phyloP scores from a whole-genome alignment of 2,113 vertebrate species.

The Lophotis ruficrista region DNA sequence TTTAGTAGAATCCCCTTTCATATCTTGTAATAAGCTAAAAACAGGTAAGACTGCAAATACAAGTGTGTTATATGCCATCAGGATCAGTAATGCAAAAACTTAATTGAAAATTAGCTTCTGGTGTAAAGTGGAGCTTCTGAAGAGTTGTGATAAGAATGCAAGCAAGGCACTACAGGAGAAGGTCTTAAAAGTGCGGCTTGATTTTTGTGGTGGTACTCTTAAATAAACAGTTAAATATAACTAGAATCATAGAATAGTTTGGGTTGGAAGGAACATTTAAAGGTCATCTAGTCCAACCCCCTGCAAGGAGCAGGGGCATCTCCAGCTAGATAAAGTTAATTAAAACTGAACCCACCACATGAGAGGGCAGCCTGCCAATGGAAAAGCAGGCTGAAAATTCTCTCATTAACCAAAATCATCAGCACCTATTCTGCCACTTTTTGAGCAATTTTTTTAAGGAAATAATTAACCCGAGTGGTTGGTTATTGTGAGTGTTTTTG shows the following conservation, averaged over 20 bases:
- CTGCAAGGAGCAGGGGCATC: no score
- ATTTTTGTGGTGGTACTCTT: neutral
- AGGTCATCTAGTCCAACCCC: no score
- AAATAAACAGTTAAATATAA: neutral
- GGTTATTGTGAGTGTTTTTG: neutral
- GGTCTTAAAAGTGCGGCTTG: neutral
- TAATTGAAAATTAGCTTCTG: neutral
- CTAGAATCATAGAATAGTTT: no score
- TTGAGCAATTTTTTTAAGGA: neutral
- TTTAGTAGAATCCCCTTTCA: neutral
- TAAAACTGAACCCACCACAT: neutral
- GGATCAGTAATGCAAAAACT: neutral
- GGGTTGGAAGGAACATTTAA: no score
- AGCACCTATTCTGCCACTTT: neutral
- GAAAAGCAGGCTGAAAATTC: neutral
- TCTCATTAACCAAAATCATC: neutral
- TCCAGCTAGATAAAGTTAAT: neutral
- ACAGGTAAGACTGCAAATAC: neutral
- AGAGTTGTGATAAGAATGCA: neutral
- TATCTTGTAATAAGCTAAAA: neutral
- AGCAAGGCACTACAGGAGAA: neutral
- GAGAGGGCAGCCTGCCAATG: neutral
- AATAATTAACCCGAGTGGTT: neutral
- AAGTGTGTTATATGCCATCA: rapidly evolving
- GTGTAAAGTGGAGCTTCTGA: neutral